Evolutionary conservation across 2,888 invertebrate genomes (phyloP), one percentile per base, ranked within the genome.

Genomic region (Polietes domitor): DNA sequence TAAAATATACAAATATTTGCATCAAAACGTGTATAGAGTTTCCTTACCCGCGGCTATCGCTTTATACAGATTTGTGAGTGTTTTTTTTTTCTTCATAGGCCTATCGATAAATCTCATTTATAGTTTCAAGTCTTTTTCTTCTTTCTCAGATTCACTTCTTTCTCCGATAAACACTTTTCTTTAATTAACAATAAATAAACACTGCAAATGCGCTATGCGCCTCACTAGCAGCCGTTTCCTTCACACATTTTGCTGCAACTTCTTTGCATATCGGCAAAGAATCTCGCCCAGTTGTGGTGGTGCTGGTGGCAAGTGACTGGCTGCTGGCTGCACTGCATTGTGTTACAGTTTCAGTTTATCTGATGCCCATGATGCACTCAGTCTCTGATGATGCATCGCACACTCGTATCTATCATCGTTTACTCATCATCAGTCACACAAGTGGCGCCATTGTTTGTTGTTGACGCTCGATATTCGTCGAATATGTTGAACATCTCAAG

Each of bases 391-490:
- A 68, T 58, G 53, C 70, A 63, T 78, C 77, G 72, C 77, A 68
- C 32, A 41, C 63, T 76, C 70, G 72, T 76, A 82, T 85, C 86
- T 82, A 75, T 86, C 86, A 86, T 72, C 86, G 71, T 70, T 82
- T 79, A 81, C 82, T 82, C 85, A 84, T 86, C 86, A 85, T 86
- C 85, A 81, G 82, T 77, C 74, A 77, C 65, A 80, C 24, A 80
- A 79, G 71, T 84, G 86, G 86, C 84, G 85, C 86, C 86, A 77
- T 84, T 86, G 76, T 84, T 84, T 80, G 70, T 75, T 50, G 24
- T 72, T 32, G 37, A 32, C 37, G 12, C 37, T 53, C 17, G 37
- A 55, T 53, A 53, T 71, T 79, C 68, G 32, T 82, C 61, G 70
- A 47, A 58, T 58, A 43, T 63, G 47, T 70, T 24, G 55, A 65